Conservation (phyloP, 1,140 invertebrate species). For the Aphaenogaster floridana region DNA sequence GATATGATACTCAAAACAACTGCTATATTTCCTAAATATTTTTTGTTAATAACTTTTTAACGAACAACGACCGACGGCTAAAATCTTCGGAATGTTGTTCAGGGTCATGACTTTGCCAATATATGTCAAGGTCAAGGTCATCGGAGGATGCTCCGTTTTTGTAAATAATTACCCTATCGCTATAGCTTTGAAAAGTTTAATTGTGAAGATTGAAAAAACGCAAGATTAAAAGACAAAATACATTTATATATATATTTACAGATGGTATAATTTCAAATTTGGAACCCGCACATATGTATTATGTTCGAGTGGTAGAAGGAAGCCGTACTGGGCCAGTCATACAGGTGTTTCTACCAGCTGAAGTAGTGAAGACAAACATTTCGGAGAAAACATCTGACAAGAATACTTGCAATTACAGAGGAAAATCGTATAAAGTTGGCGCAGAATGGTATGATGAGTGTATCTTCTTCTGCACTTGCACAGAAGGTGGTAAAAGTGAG, state of each 20-base stretch:
- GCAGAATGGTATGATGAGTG: slow-evolving; percentile 92
- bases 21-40: too few relatives aligned
- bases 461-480: slow-evolving; percentile 91
- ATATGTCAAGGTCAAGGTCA: too few relatives aligned
- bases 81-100: too few relatives aligned
- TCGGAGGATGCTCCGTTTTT: too few relatives aligned
- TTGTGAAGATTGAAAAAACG: neutral
- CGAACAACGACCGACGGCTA: too few relatives aligned
- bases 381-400: slow-evolving; percentile 81
- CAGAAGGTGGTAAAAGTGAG: slow-evolving; percentile 85
- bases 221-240: neutral
- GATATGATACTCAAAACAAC: too few relatives aligned
- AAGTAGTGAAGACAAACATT: slow-evolving; percentile 83
- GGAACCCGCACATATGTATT: slow-evolving; percentile 84
- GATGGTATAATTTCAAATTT: slow-evolving; percentile 83
- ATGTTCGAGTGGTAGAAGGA: slow-evolving; percentile 82
- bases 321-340: slow-evolving; percentile 78
- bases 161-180: neutral
- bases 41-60: too few relatives aligned
- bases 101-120: too few relatives aligned
- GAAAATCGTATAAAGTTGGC: slow-evolving; percentile 87
- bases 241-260: slow-evolving; percentile 61
- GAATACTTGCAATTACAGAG: slow-evolving; percentile 88
- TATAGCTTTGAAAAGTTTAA: neutral
- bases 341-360: slow-evolving; percentile 81